Evolutionary conservation across 2,113 vertebrate species (phyloP).

Genomic region (Urocolius indicus): DNA sequence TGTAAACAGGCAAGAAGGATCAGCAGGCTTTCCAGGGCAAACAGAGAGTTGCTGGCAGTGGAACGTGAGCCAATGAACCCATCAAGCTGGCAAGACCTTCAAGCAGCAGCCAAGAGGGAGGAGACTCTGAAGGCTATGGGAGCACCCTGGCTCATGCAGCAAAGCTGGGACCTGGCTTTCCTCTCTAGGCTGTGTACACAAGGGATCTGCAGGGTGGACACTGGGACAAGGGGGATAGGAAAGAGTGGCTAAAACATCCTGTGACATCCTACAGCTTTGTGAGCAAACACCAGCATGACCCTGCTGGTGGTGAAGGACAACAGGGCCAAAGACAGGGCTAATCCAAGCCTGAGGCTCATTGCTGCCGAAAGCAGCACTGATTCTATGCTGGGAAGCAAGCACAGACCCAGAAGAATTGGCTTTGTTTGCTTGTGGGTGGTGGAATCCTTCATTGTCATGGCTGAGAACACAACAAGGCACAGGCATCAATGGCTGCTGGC

Average conservation of each 20-base stretch:
- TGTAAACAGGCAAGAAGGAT: background rate
- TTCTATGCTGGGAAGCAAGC: background rate
- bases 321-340: background rate
- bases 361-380: background rate
- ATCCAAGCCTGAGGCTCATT: background rate
- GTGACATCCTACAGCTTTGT: background rate
- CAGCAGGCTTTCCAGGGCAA: background rate
- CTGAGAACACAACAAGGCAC: background rate
- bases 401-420: background rate
- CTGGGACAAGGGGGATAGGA: background rate
- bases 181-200: background rate
- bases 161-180: background rate
- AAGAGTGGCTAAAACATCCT: background rate
- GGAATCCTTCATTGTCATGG: background rate
- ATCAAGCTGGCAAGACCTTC: background rate
- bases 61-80: background rate
- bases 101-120: background rate
- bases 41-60: background rate
- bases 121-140: background rate
- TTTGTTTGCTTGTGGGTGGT: background rate
- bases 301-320: background rate
- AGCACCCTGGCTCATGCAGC: background rate
- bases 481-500: fast-evolving
- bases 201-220: background rate
- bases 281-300: background rate